These are phyloP conservation scores for Xerus inauris DNA, from an alignment of 2,113 vertebrate genomes.

Conservation along the genomic window DNA sequence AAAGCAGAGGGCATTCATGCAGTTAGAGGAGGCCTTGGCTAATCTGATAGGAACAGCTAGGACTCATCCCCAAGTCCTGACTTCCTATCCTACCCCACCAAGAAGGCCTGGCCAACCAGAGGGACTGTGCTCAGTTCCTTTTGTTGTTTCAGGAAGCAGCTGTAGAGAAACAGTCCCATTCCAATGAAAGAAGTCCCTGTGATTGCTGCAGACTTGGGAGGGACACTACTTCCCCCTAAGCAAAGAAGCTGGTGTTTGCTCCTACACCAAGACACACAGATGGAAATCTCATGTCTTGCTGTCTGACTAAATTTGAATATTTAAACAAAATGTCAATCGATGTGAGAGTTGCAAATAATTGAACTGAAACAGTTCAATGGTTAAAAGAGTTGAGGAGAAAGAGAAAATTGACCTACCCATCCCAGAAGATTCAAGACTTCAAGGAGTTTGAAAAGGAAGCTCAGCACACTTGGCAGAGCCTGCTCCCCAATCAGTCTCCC, in stretches of 20 bases:
- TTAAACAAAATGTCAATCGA: background rate
- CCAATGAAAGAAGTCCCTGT: background rate
- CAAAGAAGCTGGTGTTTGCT: background rate
- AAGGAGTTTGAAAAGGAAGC: background rate
- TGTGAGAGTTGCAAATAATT: background rate
- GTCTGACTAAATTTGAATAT: background rate
- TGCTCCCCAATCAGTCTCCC: background rate
- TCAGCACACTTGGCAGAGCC: background rate
- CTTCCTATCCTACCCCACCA: background rate
- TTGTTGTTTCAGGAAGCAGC: background rate
- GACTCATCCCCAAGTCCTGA: background rate
- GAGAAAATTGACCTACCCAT: background rate
- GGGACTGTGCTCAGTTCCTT: background rate
- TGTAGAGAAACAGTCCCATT: background rate
- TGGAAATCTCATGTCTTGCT: background rate
- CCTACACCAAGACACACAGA: background rate
- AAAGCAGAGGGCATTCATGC: background rate
- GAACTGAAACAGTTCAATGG: background rate
- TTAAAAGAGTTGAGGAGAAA: background rate
- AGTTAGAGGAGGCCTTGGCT: background rate
- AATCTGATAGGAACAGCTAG: background rate
- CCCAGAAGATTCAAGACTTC: background rate
- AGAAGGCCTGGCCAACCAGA: background rate
- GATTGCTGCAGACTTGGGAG: background rate
- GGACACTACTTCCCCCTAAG: background rate